Conservation (phyloP, 2,113 vertebrate species). For the Elephantulus edwardii region DNA sequence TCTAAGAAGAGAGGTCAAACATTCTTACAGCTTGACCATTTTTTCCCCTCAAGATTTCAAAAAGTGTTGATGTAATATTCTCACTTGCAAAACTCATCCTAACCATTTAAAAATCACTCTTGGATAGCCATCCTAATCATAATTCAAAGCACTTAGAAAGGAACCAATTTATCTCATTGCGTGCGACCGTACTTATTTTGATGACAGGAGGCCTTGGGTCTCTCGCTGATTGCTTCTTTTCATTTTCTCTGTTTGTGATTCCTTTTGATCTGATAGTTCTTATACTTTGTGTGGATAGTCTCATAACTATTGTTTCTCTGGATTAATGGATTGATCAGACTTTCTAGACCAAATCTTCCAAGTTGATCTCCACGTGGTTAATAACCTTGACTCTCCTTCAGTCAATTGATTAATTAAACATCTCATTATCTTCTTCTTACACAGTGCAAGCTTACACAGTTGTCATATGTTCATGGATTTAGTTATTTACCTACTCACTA, state of each 20-base stretch:
- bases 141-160: not conserved
- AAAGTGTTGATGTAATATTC: constrained; percentile 23
- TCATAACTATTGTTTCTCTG: not conserved
- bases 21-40: not conserved
- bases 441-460: not conserved
- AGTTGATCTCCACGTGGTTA: not conserved
- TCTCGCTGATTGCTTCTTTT: constrained; percentile 27
- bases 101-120: constrained; percentile 34
- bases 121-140: constrained; percentile 28
- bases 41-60: not conserved
- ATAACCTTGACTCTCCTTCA: not conserved
- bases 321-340: constrained; percentile 1
- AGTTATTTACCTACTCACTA: not conserved
- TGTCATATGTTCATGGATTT: not conserved
- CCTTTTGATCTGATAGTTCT: constrained; percentile 26
- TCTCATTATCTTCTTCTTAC: not conserved
- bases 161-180: constrained; percentile 19
- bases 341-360: not conserved
- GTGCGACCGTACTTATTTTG: not conserved
- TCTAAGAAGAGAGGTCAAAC: constrained; percentile 33
- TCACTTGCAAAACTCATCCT: constrained; percentile 23
- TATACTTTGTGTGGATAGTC: not conserved
- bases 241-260: constrained; percentile 38
- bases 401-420: not conserved
- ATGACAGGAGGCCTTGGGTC: constrained; percentile 5